These are phyloP conservation scores for Coryphaenoides rupestris DNA, from an alignment of 2,113 vertebrate genomes.

Conservation along the genomic window DNA sequence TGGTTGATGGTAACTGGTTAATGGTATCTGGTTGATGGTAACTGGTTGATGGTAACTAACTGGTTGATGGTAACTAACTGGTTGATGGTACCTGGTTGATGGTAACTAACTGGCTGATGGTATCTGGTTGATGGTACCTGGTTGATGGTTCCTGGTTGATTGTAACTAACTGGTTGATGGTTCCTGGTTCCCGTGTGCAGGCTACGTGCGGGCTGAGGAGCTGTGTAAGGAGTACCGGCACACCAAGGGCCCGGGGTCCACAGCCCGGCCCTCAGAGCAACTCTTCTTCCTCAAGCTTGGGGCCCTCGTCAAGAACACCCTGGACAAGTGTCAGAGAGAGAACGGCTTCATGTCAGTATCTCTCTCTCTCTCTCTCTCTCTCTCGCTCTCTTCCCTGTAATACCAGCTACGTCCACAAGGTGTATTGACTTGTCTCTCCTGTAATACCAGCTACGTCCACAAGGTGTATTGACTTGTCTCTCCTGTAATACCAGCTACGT, in stretches of 20 bases:
- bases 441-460: conserved; percentile 86
- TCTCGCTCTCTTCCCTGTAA: background rate
- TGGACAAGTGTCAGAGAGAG: conserved; percentile 95
- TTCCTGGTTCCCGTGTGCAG: conserved; percentile 52
- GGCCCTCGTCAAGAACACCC: conserved; percentile 83
- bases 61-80: no score
- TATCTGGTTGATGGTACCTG: no score
- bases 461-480: conserved; percentile 69
- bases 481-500: no score
- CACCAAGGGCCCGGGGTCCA: conserved; percentile 92
- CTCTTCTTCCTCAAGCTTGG: conserved; percentile 95
- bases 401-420: conserved; percentile 92
- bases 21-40: no score
- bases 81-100: no score
- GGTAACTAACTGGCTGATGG: no score
- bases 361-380: no score
- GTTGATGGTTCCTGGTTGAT: no score
- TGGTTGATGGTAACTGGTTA: no score
- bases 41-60: no score
- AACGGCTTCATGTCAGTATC: conserved; percentile 95
- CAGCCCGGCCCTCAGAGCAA: conserved; percentile 93
- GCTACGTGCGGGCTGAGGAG: conserved; percentile 85
- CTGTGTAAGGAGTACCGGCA: conserved; percentile 97
- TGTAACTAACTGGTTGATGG: background rate
- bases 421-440: no score